phyloP scores from a whole-genome alignment of 2,888 invertebrate species.

The Phyllotreta striolata region DNA sequence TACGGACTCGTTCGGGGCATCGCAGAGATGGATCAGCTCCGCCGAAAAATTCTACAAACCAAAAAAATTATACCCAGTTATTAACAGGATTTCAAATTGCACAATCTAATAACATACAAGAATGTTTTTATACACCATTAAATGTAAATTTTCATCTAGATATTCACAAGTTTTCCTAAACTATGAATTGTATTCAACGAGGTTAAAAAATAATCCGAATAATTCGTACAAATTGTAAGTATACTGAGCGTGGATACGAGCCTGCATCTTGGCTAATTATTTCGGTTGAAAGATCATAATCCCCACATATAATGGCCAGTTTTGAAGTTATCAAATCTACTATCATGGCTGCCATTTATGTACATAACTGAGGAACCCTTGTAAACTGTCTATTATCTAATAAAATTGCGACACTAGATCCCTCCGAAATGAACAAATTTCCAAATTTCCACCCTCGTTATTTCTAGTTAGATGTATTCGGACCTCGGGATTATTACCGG shows the following conservation, averaged over 20 bases:
- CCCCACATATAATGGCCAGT: slow-evolving; percentile 62
- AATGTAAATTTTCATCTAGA: too few species aligned
- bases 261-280: slow-evolving; percentile 57
- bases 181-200: neutral
- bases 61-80: neutral
- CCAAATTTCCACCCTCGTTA: slow-evolving; percentile 42
- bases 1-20: slow-evolving; percentile 61
- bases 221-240: neutral
- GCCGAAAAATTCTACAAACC: neutral
- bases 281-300: slow-evolving; percentile 63
- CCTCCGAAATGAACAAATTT: slow-evolving; percentile 46
- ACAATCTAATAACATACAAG: too few species aligned
- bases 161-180: too few species aligned
- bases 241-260: slow-evolving; percentile 12
- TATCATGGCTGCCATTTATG: slow-evolving; percentile 61
- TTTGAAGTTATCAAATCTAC: slow-evolving; percentile 62
- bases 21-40: slow-evolving; percentile 26
- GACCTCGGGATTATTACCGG: slow-evolving; percentile 27
- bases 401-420: slow-evolving; percentile 55
- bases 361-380: slow-evolving; percentile 52
- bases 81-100: too few species aligned
- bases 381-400: slow-evolving; percentile 54
- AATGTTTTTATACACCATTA: too few species aligned
- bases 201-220: too few species aligned
- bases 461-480: slow-evolving; percentile 37